Conservation (phyloP, 2,888 invertebrate genomes). For the Loripinus fragilis region DNA sequence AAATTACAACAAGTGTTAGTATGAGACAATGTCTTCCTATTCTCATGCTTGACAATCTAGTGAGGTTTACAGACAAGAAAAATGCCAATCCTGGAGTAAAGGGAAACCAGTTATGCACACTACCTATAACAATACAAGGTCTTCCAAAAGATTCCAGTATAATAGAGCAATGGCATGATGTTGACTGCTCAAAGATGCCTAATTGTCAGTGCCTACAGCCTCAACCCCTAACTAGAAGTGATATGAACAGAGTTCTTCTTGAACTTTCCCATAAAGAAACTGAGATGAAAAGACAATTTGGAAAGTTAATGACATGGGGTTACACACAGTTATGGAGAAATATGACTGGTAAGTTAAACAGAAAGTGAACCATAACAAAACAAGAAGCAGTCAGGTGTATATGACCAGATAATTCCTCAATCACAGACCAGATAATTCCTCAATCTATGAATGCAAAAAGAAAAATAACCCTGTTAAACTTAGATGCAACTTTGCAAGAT, state of each 20-base stretch:
- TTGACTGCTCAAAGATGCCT: constrained; percentile 22
- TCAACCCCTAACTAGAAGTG: no score
- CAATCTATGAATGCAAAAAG: no score
- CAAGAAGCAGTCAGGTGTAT: no score
- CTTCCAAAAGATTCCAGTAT: constrained; percentile 36
- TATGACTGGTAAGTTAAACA: constrained; percentile 33
- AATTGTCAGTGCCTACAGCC: constrained; percentile 7
- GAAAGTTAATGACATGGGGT: constrained; percentile 33
- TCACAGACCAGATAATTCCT: no score
- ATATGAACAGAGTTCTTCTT: constrained; percentile 1
- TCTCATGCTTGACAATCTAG: constrained; percentile 43
- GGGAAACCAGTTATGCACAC: constrained; percentile 45
- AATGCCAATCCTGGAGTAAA: constrained; percentile 16
- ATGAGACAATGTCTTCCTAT: constrained; percentile 36
- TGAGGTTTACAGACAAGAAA: constrained; percentile 30
- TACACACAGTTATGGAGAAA: constrained; percentile 28
- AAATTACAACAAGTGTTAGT: not conserved
- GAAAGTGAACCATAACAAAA: no score
- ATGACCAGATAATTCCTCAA: no score
- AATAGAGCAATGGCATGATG: constrained; percentile 40
- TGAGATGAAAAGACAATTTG: constrained; percentile 8
- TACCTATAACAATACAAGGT: constrained; percentile 48
- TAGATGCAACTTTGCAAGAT: no score
- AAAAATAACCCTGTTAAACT: no score
- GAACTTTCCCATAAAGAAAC: constrained; percentile 18